phyloP scores from a whole-genome alignment of 2,888 invertebrate species.

The Furcula furcula region DNA sequence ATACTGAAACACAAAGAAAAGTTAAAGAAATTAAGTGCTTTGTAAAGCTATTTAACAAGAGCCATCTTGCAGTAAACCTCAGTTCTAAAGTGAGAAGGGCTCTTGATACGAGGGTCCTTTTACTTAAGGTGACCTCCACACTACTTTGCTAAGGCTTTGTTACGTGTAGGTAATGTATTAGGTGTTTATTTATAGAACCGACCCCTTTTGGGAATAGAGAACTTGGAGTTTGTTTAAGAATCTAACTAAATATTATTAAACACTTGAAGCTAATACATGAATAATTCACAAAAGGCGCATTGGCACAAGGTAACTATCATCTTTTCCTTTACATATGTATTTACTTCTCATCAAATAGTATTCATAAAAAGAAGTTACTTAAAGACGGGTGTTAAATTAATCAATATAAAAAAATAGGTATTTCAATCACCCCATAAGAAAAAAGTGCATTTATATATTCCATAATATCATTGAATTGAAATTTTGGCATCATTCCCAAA shows the following conservation, averaged over 20 bases:
- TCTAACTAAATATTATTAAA: too few relatives aligned
- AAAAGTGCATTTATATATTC: too few relatives aligned
- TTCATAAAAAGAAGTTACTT: too few relatives aligned
- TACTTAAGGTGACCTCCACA: conserved; percentile 29
- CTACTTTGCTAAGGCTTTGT: conserved; percentile 24
- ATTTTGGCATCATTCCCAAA: background rate
- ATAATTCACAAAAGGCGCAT: too few relatives aligned
- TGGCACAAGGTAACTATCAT: too few relatives aligned
- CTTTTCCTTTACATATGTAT: too few relatives aligned
- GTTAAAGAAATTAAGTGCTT: conserved; percentile 18
- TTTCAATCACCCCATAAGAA: too few relatives aligned
- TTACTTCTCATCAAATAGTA: too few relatives aligned
- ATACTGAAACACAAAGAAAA: too few relatives aligned
- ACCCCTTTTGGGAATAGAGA: conserved; percentile 12
- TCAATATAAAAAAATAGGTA: too few relatives aligned
- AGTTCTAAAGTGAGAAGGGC: conserved; percentile 26
- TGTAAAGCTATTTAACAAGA: conserved; percentile 26
- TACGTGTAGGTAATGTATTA: conserved; percentile 19
- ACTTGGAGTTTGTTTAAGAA: conserved; percentile 23
- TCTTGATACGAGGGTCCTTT: conserved; percentile 40
- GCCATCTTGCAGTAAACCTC: conserved; percentile 34
- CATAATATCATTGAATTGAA: background rate
- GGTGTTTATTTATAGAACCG: conserved; percentile 16
- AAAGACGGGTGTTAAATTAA: too few relatives aligned
- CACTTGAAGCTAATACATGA: too few relatives aligned